A percentile compares a stretch with the other conserved stretches of the same genome.
Conservation (phyloP, 2,888 invertebrate species). For the Odontomyia ornata region DNA sequence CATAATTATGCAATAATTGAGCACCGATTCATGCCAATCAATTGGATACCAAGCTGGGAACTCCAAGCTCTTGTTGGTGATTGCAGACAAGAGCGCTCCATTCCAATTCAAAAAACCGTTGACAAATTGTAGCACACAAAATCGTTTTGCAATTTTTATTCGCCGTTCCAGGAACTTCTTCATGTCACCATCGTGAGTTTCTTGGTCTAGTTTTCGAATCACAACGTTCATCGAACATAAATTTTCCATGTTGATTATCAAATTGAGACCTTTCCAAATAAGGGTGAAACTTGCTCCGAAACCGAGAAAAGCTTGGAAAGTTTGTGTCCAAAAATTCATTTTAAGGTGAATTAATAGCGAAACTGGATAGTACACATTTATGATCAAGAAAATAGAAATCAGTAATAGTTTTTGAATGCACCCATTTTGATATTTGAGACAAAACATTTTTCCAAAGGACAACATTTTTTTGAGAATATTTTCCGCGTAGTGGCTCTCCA, state of each 20-base stretch:
- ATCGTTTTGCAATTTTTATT: background rate
- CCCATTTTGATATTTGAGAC: background rate
- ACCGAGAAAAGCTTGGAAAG: background rate
- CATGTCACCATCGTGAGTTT: background rate
- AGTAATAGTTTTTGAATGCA: too few relatives aligned
- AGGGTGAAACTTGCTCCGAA: background rate
- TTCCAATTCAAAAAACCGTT: conserved; percentile 45
- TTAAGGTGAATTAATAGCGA: background rate
- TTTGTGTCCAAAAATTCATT: background rate
- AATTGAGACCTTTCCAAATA: background rate
- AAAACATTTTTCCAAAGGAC: background rate
- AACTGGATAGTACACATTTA: background rate
- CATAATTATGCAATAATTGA: conserved; percentile 48
- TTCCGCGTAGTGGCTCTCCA: conserved; percentile 18
- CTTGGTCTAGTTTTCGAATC: conserved; percentile 1
- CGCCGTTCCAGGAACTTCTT: background rate
- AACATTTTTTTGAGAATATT: background rate
- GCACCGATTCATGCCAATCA: conserved; percentile 45
- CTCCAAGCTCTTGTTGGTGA: conserved; percentile 45
- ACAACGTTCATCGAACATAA: background rate
- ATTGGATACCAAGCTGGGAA: conserved; percentile 52
- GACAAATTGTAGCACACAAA: conserved; percentile 46
- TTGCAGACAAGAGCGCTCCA: conserved; percentile 49
- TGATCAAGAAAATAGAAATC: too few relatives aligned
- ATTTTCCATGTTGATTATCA: background rate